A percentile compares a stretch with the other conserved stretches of the same genome.
These are phyloP conservation scores for Salminus brasiliensis DNA, from an alignment of 2,113 vertebrate species.

Conservation along the genomic window DNA sequence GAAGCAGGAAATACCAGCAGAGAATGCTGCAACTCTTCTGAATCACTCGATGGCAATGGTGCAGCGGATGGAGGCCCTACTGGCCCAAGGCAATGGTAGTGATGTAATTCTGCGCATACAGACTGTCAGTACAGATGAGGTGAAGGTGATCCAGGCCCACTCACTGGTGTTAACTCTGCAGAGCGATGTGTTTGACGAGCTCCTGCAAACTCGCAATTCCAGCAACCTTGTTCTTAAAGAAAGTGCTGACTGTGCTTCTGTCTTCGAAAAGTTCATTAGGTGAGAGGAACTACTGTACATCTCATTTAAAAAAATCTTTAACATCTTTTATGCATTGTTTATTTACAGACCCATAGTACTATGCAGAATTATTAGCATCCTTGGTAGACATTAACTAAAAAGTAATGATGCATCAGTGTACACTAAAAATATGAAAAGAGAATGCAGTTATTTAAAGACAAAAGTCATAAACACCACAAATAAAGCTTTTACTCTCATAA, in stretches of 20 bases:
- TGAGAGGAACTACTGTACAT: conserved; percentile 29
- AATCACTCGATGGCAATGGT: conserved; percentile 90
- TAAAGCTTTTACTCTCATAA: too few relatives aligned
- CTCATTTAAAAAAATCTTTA: not conserved
- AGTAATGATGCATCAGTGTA: too few relatives aligned
- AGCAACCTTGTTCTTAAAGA: conserved; percentile 73
- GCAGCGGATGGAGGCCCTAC: conserved; percentile 81
- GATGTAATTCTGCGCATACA: conserved; percentile 79
- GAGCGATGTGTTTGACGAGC: conserved; percentile 79
- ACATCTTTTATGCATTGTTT: too few relatives aligned
- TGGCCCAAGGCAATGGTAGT: conserved; percentile 78
- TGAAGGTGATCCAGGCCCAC: conserved; percentile 82
- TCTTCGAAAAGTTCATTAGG: conserved; percentile 87
- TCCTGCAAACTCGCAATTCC: conserved; percentile 76
- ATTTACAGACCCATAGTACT: too few relatives aligned
- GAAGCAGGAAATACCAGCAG: conserved; percentile 75
- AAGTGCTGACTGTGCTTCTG: conserved; percentile 67
- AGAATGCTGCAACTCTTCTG: conserved; percentile 77
- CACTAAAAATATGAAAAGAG: too few relatives aligned
- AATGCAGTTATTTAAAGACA: too few relatives aligned
- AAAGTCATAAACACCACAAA: too few relatives aligned
- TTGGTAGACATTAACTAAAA: too few relatives aligned
- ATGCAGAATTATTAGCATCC: too few relatives aligned
- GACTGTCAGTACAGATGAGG: conserved; percentile 74
- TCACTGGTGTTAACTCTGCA: conserved; percentile 83